phyloP scores from a whole-genome alignment of 2,888 invertebrate species.

The Troides helena region DNA sequence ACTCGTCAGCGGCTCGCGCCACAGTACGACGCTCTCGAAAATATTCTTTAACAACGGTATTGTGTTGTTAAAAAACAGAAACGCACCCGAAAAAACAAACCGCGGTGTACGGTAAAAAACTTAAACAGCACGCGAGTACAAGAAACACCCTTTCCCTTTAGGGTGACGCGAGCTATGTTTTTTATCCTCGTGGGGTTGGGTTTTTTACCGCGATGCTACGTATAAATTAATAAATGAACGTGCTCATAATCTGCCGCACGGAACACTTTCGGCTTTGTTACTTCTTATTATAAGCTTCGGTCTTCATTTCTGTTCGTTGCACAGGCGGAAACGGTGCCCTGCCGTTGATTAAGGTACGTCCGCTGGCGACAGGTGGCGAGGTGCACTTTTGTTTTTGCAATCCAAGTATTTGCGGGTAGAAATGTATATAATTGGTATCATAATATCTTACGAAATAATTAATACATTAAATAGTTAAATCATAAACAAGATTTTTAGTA shows the following conservation, averaged over 20 bases:
- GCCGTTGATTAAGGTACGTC: slow-evolving; percentile 66
- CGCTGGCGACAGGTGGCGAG: slow-evolving; percentile 65
- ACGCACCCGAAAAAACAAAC: slow-evolving; percentile 77
- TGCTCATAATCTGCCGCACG: slow-evolving; percentile 76
- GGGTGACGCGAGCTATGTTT: slow-evolving; percentile 76
- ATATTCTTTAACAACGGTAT: slow-evolving; percentile 72
- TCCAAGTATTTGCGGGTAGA: slow-evolving; percentile 25
- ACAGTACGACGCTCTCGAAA: slow-evolving; percentile 76
- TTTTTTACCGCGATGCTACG: slow-evolving; percentile 72
- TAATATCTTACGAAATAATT: background rate
- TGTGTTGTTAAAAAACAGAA: slow-evolving; percentile 78
- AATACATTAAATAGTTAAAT: too few relatives aligned
- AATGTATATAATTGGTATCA: slow-evolving; percentile 18
- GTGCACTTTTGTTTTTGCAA: slow-evolving; percentile 43
- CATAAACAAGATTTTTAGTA: too few relatives aligned
- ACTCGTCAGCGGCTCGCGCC: slow-evolving; percentile 55
- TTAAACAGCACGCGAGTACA: slow-evolving; percentile 75
- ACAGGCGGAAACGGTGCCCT: slow-evolving; percentile 65
- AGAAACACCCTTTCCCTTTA: slow-evolving; percentile 79
- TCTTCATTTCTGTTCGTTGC: slow-evolving; percentile 75
- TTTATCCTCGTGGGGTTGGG: slow-evolving; percentile 72
- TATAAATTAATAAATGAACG: slow-evolving; percentile 81
- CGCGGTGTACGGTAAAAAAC: slow-evolving; percentile 76
- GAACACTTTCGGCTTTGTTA: slow-evolving; percentile 79
- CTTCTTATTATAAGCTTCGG: slow-evolving; percentile 60